Evolutionary conservation across 1,140 invertebrate species (phyloP), one percentile per base, ranked within the genome.

Genomic region (Drosophila aff.): DNA sequence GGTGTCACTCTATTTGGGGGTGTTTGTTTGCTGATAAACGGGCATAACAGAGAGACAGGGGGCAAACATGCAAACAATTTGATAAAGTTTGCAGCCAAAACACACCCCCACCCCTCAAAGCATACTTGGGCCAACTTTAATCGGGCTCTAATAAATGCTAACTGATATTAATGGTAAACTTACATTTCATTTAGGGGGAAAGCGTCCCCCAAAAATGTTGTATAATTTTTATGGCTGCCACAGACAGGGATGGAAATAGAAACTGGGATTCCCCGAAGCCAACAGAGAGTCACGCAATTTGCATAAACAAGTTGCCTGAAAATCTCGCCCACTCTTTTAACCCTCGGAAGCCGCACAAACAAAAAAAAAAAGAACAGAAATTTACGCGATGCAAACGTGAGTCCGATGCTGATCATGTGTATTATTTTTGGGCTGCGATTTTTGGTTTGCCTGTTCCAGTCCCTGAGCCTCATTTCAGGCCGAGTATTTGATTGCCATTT

Each of bases 61-160:
- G 46, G 50, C 68, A 83, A 80, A 87, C 77, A 87, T 80, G 78
- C 81, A 64, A 86, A 89, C 83, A 86, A 86, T 89, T 86, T 86
- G 64, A 86, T 89, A 86, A 89, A 83, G 80, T 83, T 86, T 63
- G 43, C 64, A 71, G 58, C 61, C 59, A 61, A 71, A 75, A 60
- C 81, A 71, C 58, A 59, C 41, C 21, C 61, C 31, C 36, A 6
- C 18, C 50, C 28, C 28, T 0, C n/a, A 26, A 26, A n/a, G 40
- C 55, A 67, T 33, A 63, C 52, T 69, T 62, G 63, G 33, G 10
- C 49, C 40, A 59, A 73, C 69, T 79, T 64, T 83, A 82, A 82
- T 73, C 80, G 81, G 67, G 61, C 64, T 75, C 75, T 82, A 82
- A 82, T 82, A 82, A 82, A 75, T 82, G 71, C 69, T 69, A 74